Base-by-base conservation (phyloP, 2,888 invertebrate genomes). In the Epicampocera succincta region DNA sequence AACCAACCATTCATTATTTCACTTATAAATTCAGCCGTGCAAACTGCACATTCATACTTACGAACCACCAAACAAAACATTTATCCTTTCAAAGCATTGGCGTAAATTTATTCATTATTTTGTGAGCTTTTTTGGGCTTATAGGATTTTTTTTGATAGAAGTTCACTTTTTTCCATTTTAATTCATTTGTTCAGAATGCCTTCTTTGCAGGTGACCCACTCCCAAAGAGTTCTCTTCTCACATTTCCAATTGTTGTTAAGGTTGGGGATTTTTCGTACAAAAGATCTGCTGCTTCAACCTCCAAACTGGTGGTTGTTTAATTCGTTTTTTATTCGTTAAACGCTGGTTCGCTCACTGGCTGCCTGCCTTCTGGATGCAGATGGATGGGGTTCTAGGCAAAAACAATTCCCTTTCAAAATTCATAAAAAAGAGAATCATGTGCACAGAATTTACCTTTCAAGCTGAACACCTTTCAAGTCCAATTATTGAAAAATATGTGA, bases 391-490 rank as follows among this genome's bases (percentile, higher is more conserved):
- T 60, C 58, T 50, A 29, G n/a, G 19, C 12, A 38, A 60, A 50
- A 65, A 50, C 29, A 66, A 61, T 74, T 46, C 44, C 38, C 54
- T 17, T 50, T 48, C 21, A 44, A 63, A 60, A 60, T 42, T 13
- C 19, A 68, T 38, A 48, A 66, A 68, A 58, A 58, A 52, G 63
- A 61, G 60, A 65, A 17, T 25, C 38, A 66, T 48, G 50, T 29
- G 15, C 33, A 60, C 73, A 83, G 63, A 75, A 76, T 65, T 71
- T 68, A 56, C 85, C 85, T 83, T 85, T 85, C 81, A 82, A 80
- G 78, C 78, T 84, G 82, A 84, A 84, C 85, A 83, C 85, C 85
- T 85, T 77, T 81, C 77, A 81, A 81, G 81, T 77, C 69, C 81
- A 77, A 77, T 81, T 81, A 77, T 81, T 54, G 68, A 79, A 74